Percentiles rank a stretch among this genome's conserved stretches.
phyloP scores from a whole-genome alignment of 2,888 invertebrate species.

The Sesamia inferens region DNA sequence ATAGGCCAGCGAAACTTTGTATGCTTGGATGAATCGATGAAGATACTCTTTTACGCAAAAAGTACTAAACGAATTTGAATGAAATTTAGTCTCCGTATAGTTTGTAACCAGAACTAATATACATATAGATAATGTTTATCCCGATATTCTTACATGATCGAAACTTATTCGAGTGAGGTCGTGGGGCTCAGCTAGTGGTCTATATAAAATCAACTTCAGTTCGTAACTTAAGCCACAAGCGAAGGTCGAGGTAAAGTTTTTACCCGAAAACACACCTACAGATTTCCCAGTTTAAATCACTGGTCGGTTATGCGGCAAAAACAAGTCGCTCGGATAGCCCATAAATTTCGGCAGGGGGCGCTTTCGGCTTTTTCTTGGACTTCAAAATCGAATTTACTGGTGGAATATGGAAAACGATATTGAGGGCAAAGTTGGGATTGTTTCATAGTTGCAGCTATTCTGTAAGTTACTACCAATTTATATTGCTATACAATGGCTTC shows the following conservation, averaged over 20 bases:
- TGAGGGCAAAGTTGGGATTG: constrained; percentile 43
- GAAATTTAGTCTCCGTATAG: no score
- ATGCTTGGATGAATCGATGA: no score
- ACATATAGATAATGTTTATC: no score
- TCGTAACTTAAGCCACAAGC: constrained; percentile 21
- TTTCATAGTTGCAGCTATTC: constrained; percentile 32
- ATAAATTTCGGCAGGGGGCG: constrained; percentile 79
- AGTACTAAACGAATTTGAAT: no score
- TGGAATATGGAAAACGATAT: constrained; percentile 62
- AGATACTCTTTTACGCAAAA: no score
- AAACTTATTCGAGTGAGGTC: no score
- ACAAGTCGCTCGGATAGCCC: constrained; percentile 78
- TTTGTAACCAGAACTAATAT: no score
- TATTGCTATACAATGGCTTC: background rate
- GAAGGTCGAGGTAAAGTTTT: constrained; percentile 69
- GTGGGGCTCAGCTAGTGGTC: no score
- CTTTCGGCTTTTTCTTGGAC: constrained; percentile 77
- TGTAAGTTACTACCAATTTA: background rate
- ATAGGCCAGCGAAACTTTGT: no score
- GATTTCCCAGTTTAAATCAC: constrained; percentile 78
- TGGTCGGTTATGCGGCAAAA: constrained; percentile 79
- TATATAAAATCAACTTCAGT: background rate
- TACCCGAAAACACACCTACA: constrained; percentile 76
- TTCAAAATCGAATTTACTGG: constrained; percentile 81
- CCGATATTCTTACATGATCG: no score